A percentile compares a stretch with the other conserved stretches of the same genome.
phyloP scores from a whole-genome alignment of 2,797 vertebrate species.

The Astyanax mexicanus region DNA sequence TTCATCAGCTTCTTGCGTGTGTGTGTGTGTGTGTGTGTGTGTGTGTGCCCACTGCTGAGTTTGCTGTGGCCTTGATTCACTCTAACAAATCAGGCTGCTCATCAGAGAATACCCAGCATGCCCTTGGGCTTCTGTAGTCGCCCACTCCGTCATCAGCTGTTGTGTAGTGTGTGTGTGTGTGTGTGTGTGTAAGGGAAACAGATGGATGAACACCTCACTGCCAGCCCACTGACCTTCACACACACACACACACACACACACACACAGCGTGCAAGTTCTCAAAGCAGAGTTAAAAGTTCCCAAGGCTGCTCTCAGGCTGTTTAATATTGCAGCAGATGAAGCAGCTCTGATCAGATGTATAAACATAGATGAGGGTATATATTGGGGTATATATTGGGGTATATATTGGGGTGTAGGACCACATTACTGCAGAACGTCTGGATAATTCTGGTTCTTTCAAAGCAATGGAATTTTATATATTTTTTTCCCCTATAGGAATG shows the following conservation, averaged over 20 bases:
- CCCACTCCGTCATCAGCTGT: slow-evolving; percentile 41
- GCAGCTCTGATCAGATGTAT: no score
- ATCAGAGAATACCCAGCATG: slow-evolving; percentile 43
- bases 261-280: slow-evolving; percentile 7
- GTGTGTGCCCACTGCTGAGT: slow-evolving; percentile 21
- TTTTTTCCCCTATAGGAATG: no score
- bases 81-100: slow-evolving; percentile 44
- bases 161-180: slow-evolving; percentile 27
- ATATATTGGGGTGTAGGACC: no score
- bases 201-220: slow-evolving; percentile 46
- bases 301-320: no score
- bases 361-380: no score
- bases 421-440: no score
- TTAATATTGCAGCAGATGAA: no score
- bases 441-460: no score
- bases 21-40: slow-evolving; percentile 40
- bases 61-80: slow-evolving; percentile 41
- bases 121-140: slow-evolving; percentile 43
- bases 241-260: slow-evolving; percentile 9
- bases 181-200: slow-evolving; percentile 35
- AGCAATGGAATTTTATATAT: no score
- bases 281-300: background rate
- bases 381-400: no score
- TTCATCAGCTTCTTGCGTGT: background rate
- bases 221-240: slow-evolving; percentile 37